Evolutionary conservation across 2,113 vertebrate species (phyloP).

Genomic region (Dicaeum eximium): DNA sequence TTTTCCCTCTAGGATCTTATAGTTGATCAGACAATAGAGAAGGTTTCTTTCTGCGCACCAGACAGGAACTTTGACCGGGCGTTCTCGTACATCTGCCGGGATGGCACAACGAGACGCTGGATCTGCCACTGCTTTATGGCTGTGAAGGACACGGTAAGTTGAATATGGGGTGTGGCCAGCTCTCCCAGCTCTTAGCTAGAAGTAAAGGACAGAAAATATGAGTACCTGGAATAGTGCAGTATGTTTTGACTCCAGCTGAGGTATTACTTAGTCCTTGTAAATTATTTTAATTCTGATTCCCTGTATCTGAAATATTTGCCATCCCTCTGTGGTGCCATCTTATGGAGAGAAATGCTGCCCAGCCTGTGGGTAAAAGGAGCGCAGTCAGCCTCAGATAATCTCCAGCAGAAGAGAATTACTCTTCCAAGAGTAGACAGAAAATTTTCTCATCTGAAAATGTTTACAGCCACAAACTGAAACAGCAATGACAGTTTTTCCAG

Average conservation of each 20-base stretch:
- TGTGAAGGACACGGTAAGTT: conserved; percentile 93
- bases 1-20: conserved; percentile 86
- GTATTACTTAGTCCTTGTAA: background rate
- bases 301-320: background rate
- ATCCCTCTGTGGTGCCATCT: background rate
- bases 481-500: conserved; percentile 25
- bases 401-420: conserved; percentile 23
- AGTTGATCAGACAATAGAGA: conserved; percentile 99
- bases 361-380: background rate
- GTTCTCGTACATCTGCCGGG: conserved; percentile 98
- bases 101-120: conserved; percentile 98
- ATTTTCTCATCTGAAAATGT: conserved; percentile 27
- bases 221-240: background rate
- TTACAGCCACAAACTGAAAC: conserved; percentile 25
- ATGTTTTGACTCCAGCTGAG: background rate
- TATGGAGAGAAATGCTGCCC: background rate
- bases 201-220: background rate
- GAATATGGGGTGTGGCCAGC: background rate
- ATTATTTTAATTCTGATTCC: background rate
- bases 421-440: conserved; percentile 38
- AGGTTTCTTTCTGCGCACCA: conserved; percentile 98
- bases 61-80: conserved; percentile 97
- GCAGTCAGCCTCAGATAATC: conserved; percentile 1
- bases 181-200: background rate
- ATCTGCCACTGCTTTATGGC: conserved; percentile 99